Conservation (phyloP, 2,888 invertebrate species). For the Lithophane socia region DNA sequence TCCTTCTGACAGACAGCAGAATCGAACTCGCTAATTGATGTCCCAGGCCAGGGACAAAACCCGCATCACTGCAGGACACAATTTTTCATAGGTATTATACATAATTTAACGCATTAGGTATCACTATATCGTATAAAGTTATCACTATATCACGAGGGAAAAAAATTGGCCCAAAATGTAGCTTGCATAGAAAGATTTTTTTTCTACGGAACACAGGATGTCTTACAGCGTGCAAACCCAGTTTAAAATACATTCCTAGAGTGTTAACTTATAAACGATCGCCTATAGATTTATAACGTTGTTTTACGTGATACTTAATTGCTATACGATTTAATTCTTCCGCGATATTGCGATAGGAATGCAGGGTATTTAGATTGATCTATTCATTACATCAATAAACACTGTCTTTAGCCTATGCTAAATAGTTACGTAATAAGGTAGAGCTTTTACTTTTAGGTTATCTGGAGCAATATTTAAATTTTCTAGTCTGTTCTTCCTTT, state of each 20-base stretch:
- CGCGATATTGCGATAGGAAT: conserved; percentile 56
- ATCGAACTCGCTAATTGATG: neutral
- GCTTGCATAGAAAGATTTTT: neutral
- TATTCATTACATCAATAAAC: conserved; percentile 41
- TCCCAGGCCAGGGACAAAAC: neutral
- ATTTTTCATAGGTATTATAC: neutral
- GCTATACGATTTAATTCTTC: conserved; percentile 47
- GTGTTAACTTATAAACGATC: conserved; percentile 32
- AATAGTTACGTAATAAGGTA: conserved; percentile 41
- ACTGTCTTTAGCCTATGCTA: conserved; percentile 42
- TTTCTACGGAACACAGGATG: neutral
- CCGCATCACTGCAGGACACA: neutral
- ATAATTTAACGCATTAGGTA: neutral
- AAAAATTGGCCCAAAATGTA: neutral
- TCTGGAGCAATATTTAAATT: conserved; percentile 37
- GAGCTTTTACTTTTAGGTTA: conserved; percentile 51
- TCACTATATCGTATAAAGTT: neutral
- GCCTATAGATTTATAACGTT: conserved; percentile 25
- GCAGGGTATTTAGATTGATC: conserved; percentile 47
- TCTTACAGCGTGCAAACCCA: neutral
- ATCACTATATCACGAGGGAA: neutral
- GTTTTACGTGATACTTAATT: conserved; percentile 47
- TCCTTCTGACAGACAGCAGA: neutral
- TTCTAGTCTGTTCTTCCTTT: conserved; percentile 8
- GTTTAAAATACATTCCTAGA: conserved; percentile 30